These are phyloP conservation scores for Cantharis rufa DNA, from an alignment of 2,888 invertebrate species.

Conservation along the genomic window DNA sequence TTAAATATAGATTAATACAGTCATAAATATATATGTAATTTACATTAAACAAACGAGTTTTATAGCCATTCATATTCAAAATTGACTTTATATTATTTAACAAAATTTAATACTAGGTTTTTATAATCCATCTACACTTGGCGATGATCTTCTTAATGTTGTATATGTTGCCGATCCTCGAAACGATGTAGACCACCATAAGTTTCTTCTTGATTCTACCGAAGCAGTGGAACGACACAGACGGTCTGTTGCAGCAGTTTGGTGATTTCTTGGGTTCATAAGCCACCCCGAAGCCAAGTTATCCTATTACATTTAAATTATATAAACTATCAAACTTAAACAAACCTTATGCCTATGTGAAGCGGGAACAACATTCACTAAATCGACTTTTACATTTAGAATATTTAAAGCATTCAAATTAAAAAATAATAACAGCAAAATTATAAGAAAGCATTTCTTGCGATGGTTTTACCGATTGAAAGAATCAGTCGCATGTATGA, in stretches of 20 bases:
- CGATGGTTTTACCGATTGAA: not conserved
- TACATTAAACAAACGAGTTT: not conserved
- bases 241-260: conserved; percentile 15
- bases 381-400: not conserved
- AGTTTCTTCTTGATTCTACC: conserved; percentile 14
- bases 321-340: not conserved
- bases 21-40: not conserved
- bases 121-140: conserved; percentile 20
- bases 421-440: not conserved
- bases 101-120: not conserved
- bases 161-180: conserved; percentile 12
- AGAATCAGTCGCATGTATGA: not conserved
- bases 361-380: not conserved
- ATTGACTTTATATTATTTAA: not conserved
- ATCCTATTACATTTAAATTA: conserved; percentile 25
- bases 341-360: not conserved
- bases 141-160: conserved; percentile 19
- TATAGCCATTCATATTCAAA: not conserved
- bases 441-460: not conserved
- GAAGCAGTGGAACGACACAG: conserved; percentile 12
- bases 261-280: conserved; percentile 12
- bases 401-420: not conserved
- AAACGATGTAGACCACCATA: conserved; percentile 17
- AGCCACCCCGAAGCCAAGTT: conserved; percentile 26
- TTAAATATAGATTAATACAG: not conserved